These are phyloP conservation scores for Esox niger DNA, from an alignment of 2,113 vertebrate genomes.

Conservation along the genomic window DNA sequence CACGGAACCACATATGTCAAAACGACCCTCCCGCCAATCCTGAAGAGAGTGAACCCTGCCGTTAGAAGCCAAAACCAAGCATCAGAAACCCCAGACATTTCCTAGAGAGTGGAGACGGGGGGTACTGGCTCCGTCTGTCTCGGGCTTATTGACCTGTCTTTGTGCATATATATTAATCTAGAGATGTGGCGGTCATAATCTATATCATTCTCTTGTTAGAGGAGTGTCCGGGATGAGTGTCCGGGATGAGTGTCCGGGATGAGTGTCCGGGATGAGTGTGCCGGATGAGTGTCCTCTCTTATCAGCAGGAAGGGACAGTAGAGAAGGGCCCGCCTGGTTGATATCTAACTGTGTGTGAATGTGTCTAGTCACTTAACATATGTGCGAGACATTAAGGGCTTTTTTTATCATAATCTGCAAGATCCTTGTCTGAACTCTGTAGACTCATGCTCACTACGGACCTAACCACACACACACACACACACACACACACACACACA, in stretches of 20 bases:
- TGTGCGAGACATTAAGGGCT: constrained; percentile 41
- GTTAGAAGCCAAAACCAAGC: no score
- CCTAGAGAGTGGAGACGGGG: background rate
- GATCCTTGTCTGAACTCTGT: constrained; percentile 12
- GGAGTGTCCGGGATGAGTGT: no score
- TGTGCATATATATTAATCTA: background rate
- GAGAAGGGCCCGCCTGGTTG: no score
- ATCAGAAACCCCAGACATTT: background rate
- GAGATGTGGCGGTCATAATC: constrained; percentile 27
- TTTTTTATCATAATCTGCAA: constrained; percentile 49
- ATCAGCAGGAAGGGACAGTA: background rate
- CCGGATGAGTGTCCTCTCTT: no score
- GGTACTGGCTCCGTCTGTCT: constrained; percentile 2
- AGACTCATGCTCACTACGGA: constrained; percentile 30
- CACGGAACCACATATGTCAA: no score
- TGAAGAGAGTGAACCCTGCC: no score
- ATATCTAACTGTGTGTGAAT: background rate
- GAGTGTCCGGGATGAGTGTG: no score
- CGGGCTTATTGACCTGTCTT: constrained; percentile 39
- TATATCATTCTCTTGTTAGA: no score
- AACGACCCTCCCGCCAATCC: no score
- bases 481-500: constrained; percentile 3
- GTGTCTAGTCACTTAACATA: background rate
- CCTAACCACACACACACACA: background rate
- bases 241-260: no score